Evolutionary conservation across 1,140 invertebrate species (phyloP).

Genomic region (Sarcophaga bullata): DNA sequence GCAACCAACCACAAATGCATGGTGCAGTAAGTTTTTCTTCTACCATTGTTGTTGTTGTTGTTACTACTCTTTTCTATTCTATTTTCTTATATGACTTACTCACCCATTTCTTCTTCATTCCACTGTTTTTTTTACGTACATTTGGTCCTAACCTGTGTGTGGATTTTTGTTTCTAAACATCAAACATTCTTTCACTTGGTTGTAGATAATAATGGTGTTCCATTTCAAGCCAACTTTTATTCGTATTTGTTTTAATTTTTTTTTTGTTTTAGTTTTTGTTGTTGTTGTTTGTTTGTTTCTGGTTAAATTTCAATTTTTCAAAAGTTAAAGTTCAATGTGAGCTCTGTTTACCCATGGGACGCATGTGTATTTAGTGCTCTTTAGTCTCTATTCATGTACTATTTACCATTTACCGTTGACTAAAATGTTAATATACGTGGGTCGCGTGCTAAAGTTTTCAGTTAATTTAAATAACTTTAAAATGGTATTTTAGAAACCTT

Average conservation of each 20-base stretch:
- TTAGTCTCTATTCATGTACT: neutral
- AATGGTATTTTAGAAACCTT: no score
- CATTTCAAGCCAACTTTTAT: neutral
- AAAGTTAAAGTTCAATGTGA: constrained; percentile 11
- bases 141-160: neutral
- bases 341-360: neutral
- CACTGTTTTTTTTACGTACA: no score
- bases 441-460: no score
- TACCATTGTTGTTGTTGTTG: neutral
- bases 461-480: no score
- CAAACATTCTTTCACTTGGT: no score
- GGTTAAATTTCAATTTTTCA: neutral
- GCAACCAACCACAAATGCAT: constrained; percentile 45
- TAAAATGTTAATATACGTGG: no score
- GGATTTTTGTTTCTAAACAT: neutral
- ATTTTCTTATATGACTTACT: neutral
- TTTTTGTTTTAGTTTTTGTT: neutral
- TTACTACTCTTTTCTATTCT: neutral
- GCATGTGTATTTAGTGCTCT: constrained; percentile 15
- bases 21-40: constrained; percentile 41
- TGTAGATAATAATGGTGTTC: neutral
- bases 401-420: no score
- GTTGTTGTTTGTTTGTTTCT: neutral
- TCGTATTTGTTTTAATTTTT: neutral
- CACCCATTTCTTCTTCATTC: no score